Base-by-base conservation (phyloP, 2,888 invertebrate genomes). In the Reticulitermes lucifugus region DNA sequence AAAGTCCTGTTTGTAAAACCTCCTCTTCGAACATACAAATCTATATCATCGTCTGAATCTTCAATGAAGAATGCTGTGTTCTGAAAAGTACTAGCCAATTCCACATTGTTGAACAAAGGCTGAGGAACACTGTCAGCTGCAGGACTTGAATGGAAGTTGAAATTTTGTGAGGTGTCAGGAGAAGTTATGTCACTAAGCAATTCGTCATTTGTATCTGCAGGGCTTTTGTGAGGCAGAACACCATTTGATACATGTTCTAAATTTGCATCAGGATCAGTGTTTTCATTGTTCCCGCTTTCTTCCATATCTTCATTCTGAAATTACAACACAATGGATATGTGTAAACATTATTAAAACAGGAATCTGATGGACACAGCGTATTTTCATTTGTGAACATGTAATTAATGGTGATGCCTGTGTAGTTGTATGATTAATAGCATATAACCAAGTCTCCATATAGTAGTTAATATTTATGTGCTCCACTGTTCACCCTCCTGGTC, bases 1-100 rank as follows among this genome's bases (percentile, higher is more conserved):
- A 51, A n/a, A 22, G 22, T 51, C 25, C n/a, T 79, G n/a, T 22
- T 51, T 10, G 79, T 46, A 25, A 29, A 51, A 29, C 51, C 51
- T n/a, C 51, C 51, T 51, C 79, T 51, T n/a, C 4, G 79, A 7
- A 79, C 79, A 46, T 29, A 79, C 22, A 79, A 25, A 43, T 79
- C 79, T 21, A 79, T 46, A 22, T 79, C 79, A 46, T 79, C 79
- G 6, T 79, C 51, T 22, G 79, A 79, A 51, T 79, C 79, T n/a
- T 79, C 79, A 3, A 79, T 51, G 46, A 51, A 46, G 21, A 79
- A n/a, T 22, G 51, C 25, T 10, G 41, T 35, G 25, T 79, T 51
- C 12, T 79, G 46, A 41, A 4, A 22, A 51, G n/a, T 79, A 46
- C 7, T 7, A 29, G n/a, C 35, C n/a, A 79, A n/a, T 22, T 43